phyloP scores from a whole-genome alignment of 2,888 invertebrate genomes.

The Zeuzera pyrina region DNA sequence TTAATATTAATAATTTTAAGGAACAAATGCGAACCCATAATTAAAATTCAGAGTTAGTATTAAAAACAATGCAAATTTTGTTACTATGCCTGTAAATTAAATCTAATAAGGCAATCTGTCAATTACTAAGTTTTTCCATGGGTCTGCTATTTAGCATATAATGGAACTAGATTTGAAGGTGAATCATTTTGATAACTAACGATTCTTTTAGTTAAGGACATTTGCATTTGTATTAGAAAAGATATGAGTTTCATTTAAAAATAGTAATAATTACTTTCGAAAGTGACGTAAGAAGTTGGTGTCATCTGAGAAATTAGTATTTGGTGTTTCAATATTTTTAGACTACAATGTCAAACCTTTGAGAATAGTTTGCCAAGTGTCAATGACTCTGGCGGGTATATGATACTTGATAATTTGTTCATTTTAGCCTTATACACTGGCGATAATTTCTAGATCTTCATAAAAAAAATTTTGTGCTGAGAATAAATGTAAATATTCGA shows the following conservation, averaged over 20 bases:
- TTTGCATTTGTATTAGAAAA: background rate
- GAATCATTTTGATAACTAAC: too few relatives aligned
- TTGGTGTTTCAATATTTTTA: constrained; percentile 33
- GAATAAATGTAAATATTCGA: too few relatives aligned
- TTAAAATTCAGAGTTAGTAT: constrained; percentile 29
- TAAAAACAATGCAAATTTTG: constrained; percentile 32
- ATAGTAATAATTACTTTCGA: constrained; percentile 18
- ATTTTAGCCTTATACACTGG: too few relatives aligned
- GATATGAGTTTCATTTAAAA: constrained; percentile 14
- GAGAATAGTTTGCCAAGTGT: constrained; percentile 39
- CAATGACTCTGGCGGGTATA: constrained; percentile 36
- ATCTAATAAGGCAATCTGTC: constrained; percentile 31
- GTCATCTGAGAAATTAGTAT: background rate
- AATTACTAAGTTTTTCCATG: constrained; percentile 13
- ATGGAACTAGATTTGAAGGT: background rate
- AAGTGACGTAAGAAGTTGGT: constrained; percentile 13
- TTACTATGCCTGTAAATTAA: constrained; percentile 32
- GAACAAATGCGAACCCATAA: constrained; percentile 6
- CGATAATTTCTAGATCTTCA: too few relatives aligned
- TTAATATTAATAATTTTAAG: too few relatives aligned
- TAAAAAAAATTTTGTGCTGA: too few relatives aligned
- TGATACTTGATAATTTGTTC: too few relatives aligned
- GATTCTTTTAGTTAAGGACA: constrained; percentile 2
- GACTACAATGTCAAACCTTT: constrained; percentile 38
- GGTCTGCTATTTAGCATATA: constrained; percentile 1